A percentile compares a stretch with the other conserved stretches of the same genome.
These are phyloP conservation scores for Dicycla oo DNA, from an alignment of 2,888 invertebrate genomes.

Conservation along the genomic window DNA sequence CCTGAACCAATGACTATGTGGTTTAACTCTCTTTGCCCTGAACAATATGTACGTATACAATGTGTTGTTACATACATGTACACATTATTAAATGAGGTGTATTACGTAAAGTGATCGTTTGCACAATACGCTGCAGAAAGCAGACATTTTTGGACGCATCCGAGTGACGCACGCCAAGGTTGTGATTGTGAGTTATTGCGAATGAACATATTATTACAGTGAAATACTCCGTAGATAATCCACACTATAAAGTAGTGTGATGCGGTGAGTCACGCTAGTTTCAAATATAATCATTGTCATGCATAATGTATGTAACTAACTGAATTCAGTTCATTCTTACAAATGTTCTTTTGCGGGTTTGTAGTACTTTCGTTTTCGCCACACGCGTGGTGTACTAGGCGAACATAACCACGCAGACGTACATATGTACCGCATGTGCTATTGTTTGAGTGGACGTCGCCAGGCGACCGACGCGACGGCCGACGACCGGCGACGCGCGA, in stretches of 20 bases:
- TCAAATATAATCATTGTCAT: constrained; percentile 58
- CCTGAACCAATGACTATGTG: too few relatives aligned
- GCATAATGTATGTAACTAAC: constrained; percentile 67
- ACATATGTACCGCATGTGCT: constrained; percentile 53
- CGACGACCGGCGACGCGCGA: not conserved
- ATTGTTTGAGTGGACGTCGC: constrained; percentile 66
- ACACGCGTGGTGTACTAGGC: constrained; percentile 68
- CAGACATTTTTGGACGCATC: constrained; percentile 64
- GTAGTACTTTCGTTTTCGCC: constrained; percentile 75
- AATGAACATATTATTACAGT: constrained; percentile 49
- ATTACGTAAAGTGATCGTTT: constrained; percentile 58
- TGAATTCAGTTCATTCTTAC: constrained; percentile 61
- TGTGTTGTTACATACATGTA: constrained; percentile 32
- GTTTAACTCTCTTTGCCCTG: too few relatives aligned
- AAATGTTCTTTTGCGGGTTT: constrained; percentile 63
- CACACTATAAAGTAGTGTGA: constrained; percentile 12
- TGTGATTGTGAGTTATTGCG: constrained; percentile 58
- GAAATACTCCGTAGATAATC: constrained; percentile 28
- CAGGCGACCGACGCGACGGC: constrained; percentile 38
- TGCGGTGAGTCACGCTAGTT: constrained; percentile 45
- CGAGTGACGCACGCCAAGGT: constrained; percentile 65
- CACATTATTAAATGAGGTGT: constrained; percentile 44
- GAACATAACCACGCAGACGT: constrained; percentile 34
- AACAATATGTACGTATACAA: too few relatives aligned
- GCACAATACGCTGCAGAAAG: constrained; percentile 55